Evolutionary conservation across 2,888 invertebrate species (phyloP), one percentile per base, ranked within the genome.

Genomic region (Diaprepes abbreviatus): DNA sequence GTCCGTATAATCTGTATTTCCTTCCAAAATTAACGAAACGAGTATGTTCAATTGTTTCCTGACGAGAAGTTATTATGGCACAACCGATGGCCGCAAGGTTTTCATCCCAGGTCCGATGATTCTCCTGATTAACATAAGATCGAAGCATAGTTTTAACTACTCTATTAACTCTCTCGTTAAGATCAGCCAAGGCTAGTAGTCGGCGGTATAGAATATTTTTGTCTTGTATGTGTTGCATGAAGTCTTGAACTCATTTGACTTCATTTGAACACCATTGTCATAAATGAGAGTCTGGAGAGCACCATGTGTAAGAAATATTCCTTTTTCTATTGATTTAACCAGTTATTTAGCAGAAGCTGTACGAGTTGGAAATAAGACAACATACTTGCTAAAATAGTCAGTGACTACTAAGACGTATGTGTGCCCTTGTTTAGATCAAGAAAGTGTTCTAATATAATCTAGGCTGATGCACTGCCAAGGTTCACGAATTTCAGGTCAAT

Each of bases 21-120:
- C n/a, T n/a, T n/a, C n/a, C n/a, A n/a, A n/a, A 72, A n/a, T n/a
- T 24, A 14, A 63, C 72, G 50, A 64, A 74, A 7, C 73, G 73
- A 6, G 66, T 66, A 50, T 48, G 70, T 7, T 73, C 71, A 0
- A 73, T 75, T 2, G 63, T 60, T 58, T 75, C 71, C 31, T 59
- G 54, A 17, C 36, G 43, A 2, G 73, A 54, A 0, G 74, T 75
- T 1, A 73, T 35, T 6, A 75, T 67, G n/a, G 73, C 73, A 58
- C 73, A 74, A 52, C 38, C 65, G 16, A 72, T 64, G 10, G 64
- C 36, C n/a, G n/a, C n/a, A n/a, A n/a, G n/a, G n/a, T n/a, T n/a
- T n/a, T n/a, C n/a, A n/a, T n/a, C n/a, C n/a, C 38, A 40, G 4
- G 16, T 21, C 6, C 19, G 2, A 24, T 52, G 52, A 9, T 52